phyloP scores from a whole-genome alignment of 2,888 invertebrate species.

The Andrena haemorrhoa region DNA sequence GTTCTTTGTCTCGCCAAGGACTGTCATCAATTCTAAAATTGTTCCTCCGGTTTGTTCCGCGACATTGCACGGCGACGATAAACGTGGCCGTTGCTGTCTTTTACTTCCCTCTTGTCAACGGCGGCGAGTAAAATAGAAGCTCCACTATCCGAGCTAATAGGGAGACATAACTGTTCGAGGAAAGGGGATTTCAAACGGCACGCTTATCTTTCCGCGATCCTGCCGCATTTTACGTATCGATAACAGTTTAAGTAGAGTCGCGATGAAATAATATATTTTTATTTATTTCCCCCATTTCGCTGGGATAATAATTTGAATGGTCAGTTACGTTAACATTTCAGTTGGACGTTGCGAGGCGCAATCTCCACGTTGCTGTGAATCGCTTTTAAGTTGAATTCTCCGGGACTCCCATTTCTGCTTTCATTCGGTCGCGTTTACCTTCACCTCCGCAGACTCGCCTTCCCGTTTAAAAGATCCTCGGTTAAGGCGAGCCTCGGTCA shows the following conservation, averaged over 20 bases:
- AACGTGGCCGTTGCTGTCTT: not conserved
- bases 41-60: constrained; percentile 42
- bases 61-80: constrained; percentile 6
- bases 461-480: constrained; percentile 27
- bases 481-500: constrained; percentile 36
- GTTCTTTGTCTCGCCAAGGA: constrained; percentile 54
- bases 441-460: constrained; percentile 1
- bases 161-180: no score
- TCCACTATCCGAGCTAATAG: no score
- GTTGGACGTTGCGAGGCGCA: no score
- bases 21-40: constrained; percentile 51
- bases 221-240: no score
- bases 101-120: constrained; percentile 1
- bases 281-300: no score
- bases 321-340: not conserved
- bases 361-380: not conserved
- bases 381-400: not conserved
- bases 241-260: no score
- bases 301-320: no score
- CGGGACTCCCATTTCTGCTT: not conserved
- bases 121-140: no score
- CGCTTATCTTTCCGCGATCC: no score
- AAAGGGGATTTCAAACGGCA: no score
- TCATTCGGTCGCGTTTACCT: constrained; percentile 22
- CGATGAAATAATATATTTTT: no score